Percentiles rank a stretch among this genome's conserved stretches.
phyloP scores from a whole-genome alignment of 2,797 vertebrate species.

The Podarcis lilfordi region DNA sequence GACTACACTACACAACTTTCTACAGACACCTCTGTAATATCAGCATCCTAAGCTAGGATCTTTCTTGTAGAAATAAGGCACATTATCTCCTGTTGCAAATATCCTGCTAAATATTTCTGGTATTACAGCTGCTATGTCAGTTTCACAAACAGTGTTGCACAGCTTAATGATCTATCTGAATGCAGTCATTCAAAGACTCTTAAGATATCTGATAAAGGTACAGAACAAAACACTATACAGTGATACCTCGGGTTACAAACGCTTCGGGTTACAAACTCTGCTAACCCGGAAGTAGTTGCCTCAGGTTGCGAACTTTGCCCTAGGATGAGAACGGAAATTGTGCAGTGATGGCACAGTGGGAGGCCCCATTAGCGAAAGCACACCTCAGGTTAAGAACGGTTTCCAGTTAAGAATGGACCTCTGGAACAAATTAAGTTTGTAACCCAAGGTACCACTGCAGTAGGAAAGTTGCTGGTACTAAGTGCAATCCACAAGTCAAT shows the following conservation, averaged over 20 bases:
- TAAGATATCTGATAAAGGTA: background rate
- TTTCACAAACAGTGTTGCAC: background rate
- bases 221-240: background rate
- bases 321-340: no score
- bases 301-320: no score
- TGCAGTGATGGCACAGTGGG: no score
- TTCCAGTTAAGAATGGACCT: no score
- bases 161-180: background rate
- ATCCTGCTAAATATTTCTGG: background rate
- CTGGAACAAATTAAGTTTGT: no score
- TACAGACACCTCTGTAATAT: background rate
- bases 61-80: background rate
- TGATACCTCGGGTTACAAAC: no score
- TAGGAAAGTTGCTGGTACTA: background rate
- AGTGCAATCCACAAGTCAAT: background rate
- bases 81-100: background rate
- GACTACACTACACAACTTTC: background rate
- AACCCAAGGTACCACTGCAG: no score
- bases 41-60: background rate
- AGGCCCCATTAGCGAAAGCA: no score
- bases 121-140: background rate
- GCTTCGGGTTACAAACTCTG: no score
- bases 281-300: no score
- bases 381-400: no score
- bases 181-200: background rate